phyloP scores from a whole-genome alignment of 2,888 invertebrate genomes.

The Hecatera dysodea region DNA sequence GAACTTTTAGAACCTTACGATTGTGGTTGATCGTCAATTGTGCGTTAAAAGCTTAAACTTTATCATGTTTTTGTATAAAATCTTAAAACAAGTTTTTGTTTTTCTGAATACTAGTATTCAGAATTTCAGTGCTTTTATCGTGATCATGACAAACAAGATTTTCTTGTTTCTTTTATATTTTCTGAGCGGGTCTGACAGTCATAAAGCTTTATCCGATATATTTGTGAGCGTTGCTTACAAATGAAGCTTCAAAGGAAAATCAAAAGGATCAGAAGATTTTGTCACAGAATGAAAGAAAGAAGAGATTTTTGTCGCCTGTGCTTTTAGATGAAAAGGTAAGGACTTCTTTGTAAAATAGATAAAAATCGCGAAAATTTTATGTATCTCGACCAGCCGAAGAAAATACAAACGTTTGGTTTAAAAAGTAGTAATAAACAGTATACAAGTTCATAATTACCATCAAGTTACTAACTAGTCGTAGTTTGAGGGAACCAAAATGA shows the following conservation, averaged over 20 bases:
- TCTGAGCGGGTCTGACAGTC: neutral
- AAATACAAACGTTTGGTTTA: neutral
- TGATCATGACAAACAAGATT: slow-evolving; percentile 10
- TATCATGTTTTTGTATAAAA: neutral
- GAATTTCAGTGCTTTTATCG: neutral
- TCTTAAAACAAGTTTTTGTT: neutral
- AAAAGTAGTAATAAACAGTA: no score
- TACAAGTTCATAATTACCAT: neutral
- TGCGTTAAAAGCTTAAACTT: neutral
- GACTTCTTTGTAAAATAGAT: neutral
- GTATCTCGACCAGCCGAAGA: neutral
- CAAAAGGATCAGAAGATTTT: slow-evolving; percentile 34
- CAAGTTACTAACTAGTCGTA: neutral
- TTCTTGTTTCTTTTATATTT: slow-evolving; percentile 19
- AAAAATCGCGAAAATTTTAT: neutral
- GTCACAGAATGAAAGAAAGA: neutral
- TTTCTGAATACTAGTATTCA: neutral
- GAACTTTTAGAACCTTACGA: no score
- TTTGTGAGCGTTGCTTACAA: slow-evolving; percentile 20
- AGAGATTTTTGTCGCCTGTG: neutral
- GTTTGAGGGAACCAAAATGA: neutral
- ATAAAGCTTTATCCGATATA: neutral
- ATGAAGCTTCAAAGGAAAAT: slow-evolving; percentile 26
- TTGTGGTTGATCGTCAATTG: no score
- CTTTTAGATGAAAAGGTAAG: slow-evolving; percentile 2